Conservation (phyloP, 2,113 vertebrate species). For the Hystrix cristata region DNA sequence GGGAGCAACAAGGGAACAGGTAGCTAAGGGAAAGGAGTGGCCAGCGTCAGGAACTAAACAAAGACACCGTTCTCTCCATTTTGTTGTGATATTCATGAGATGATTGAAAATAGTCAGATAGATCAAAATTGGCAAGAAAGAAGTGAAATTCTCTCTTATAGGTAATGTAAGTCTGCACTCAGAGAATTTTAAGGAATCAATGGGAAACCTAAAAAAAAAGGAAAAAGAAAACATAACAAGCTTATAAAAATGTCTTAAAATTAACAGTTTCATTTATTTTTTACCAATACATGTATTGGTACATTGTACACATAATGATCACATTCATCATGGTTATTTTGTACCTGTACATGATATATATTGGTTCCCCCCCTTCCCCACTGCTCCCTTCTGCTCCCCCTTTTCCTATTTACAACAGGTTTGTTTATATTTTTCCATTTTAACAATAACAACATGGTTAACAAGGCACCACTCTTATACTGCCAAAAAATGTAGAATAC, state of each 20-base stretch:
- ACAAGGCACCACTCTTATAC: not conserved
- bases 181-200: not conserved
- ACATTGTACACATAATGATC: too few relatives aligned
- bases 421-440: too few relatives aligned
- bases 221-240: not conserved
- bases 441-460: not conserved
- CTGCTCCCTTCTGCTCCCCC: too few relatives aligned
- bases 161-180: not conserved
- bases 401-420: too few relatives aligned
- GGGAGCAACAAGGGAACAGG: not conserved
- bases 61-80: accelerated
- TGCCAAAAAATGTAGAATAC: not conserved
- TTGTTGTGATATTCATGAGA: accelerated
- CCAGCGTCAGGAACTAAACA: too few relatives aligned
- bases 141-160: not conserved
- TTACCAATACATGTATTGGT: too few relatives aligned
- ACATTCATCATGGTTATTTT: too few relatives aligned
- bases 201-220: not conserved
- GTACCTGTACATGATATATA: too few relatives aligned
- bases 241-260: not conserved
- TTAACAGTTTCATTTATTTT: not conserved
- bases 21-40: not conserved
- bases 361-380: too few relatives aligned
- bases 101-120: not conserved
- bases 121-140: not conserved